phyloP scores from a whole-genome alignment of 2,888 invertebrate genomes.

The Napeogenes sylphis region DNA sequence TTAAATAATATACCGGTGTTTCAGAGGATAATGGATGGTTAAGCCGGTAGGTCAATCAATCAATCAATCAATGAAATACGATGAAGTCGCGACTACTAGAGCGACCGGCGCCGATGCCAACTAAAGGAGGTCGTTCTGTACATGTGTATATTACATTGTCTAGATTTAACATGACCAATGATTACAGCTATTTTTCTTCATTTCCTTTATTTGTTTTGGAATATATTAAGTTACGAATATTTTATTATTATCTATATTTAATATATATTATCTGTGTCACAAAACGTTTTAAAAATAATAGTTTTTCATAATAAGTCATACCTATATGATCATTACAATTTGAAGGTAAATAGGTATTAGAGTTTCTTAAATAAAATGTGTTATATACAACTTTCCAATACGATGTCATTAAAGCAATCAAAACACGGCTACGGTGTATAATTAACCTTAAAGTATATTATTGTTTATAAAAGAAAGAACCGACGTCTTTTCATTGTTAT shows the following conservation, averaged over 20 bases:
- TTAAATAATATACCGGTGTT: slow-evolving; percentile 23
- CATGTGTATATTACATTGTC: slow-evolving; percentile 1
- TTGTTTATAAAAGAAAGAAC: not conserved
- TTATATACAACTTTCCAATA: not conserved
- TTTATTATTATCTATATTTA: too few relatives aligned
- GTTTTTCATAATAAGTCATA: too few relatives aligned
- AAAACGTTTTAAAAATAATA: too few relatives aligned
- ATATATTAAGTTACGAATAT: not conserved
- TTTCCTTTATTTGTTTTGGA: not conserved
- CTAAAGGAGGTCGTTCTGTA: slow-evolving; percentile 12
- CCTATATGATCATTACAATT: too few relatives aligned
- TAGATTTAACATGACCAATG: not conserved
- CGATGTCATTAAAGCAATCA: too few relatives aligned
- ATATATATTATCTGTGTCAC: too few relatives aligned
- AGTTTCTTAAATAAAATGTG: too few relatives aligned
- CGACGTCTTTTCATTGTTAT: slow-evolving; percentile 14
- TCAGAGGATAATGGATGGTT: slow-evolving; percentile 14
- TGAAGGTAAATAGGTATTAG: too few relatives aligned
- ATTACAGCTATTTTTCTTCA: not conserved
- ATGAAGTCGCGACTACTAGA: slow-evolving; percentile 18
- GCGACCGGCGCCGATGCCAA: slow-evolving; percentile 19
- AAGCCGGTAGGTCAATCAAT: slow-evolving; percentile 13
- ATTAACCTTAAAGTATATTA: not conserved
- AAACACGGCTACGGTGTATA: too few relatives aligned
- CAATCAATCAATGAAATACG: slow-evolving; percentile 18